Conservation (phyloP, 1,140 invertebrate genomes). For the Propsilocerus akamusi region DNA sequence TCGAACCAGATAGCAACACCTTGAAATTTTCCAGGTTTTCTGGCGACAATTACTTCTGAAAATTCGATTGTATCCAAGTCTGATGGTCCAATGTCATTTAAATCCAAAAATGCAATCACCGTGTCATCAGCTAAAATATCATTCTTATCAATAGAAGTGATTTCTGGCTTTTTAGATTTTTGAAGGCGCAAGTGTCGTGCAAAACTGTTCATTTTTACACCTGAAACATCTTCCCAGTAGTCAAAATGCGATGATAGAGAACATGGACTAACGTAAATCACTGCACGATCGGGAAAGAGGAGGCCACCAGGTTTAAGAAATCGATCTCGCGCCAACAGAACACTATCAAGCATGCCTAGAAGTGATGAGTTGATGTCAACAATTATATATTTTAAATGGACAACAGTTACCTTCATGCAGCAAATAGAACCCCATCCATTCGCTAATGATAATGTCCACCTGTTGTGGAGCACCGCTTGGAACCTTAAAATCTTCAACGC, state of each 20-base stretch:
- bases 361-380: too few relatives aligned
- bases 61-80: constrained; percentile 28
- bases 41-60: constrained; percentile 26
- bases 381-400: too few relatives aligned
- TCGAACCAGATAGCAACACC: constrained; percentile 52
- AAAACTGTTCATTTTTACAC: constrained; percentile 33
- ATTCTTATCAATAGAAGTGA: constrained; percentile 24
- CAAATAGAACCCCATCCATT: constrained; percentile 99
- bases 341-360: constrained; percentile 91
- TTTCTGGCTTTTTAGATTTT: constrained; percentile 34
- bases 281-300: constrained; percentile 40
- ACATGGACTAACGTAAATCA: constrained; percentile 45
- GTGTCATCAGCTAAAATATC: constrained; percentile 32
- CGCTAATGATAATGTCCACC: constrained; percentile 93
- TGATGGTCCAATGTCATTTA: constrained; percentile 27
- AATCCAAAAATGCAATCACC: constrained; percentile 34
- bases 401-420: constrained; percentile 96
- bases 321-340: constrained; percentile 79
- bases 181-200: constrained; percentile 26
- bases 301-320: constrained; percentile 65
- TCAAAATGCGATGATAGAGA: constrained; percentile 42
- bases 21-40: constrained; percentile 43
- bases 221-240: constrained; percentile 34
- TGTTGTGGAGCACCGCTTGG: constrained; percentile 57
- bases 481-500: constrained; percentile 51